Conservation (phyloP, 2,888 invertebrate genomes). For the Cerastoderma edule region DNA sequence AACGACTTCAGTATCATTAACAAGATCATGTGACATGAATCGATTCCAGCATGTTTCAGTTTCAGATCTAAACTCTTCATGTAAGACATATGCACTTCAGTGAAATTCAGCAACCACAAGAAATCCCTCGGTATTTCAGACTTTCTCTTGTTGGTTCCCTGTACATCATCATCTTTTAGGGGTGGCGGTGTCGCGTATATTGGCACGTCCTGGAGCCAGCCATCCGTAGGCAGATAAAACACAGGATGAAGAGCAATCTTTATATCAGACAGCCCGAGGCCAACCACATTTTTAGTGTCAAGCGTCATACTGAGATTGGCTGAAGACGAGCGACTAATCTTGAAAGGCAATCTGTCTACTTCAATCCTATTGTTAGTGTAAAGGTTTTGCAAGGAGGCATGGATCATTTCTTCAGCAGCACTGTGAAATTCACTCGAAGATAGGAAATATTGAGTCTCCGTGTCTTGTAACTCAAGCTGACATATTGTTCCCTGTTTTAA, state of each 20-base stretch:
- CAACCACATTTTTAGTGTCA: slow-evolving; percentile 70
- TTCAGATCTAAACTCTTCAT: slow-evolving; percentile 49
- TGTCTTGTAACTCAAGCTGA: not conserved
- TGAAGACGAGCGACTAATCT: slow-evolving; percentile 61
- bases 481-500: slow-evolving; percentile 8
- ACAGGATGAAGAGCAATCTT: slow-evolving; percentile 68
- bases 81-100: slow-evolving; percentile 60
- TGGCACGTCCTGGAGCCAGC: slow-evolving; percentile 59
- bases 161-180: slow-evolving; percentile 38
- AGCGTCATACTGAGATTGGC: slow-evolving; percentile 62
- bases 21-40: slow-evolving; percentile 67
- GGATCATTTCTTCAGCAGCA: slow-evolving; percentile 61
- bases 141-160: slow-evolving; percentile 24
- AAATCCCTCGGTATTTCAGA: slow-evolving; percentile 51
- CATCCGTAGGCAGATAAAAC: slow-evolving; percentile 61
- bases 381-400: slow-evolving; percentile 66
- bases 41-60: slow-evolving; percentile 60
- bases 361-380: slow-evolving; percentile 63
- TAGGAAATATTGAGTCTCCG: slow-evolving; percentile 34
- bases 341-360: slow-evolving; percentile 71
- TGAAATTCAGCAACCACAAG: slow-evolving; percentile 65
- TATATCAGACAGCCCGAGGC: slow-evolving; percentile 70
- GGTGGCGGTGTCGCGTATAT: slow-evolving; percentile 70
- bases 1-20: slow-evolving; percentile 70
- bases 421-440: slow-evolving; percentile 60